These are phyloP conservation scores for Theretra japonica DNA, from an alignment of 2,888 invertebrate species.

Conservation along the genomic window DNA sequence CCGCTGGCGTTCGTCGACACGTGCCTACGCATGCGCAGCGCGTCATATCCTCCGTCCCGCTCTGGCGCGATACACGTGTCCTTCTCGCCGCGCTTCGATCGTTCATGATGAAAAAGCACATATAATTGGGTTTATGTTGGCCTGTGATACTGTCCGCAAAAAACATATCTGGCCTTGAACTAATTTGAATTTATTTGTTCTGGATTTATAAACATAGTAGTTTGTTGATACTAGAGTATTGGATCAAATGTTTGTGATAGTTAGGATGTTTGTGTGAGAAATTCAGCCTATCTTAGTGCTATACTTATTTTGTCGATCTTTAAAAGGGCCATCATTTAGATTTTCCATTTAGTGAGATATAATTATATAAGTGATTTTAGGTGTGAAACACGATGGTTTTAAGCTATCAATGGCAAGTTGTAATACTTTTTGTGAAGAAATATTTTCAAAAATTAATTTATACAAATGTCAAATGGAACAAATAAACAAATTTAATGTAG, in stretches of 20 bases:
- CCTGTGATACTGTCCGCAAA: conserved; percentile 62
- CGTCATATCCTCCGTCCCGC: conserved; percentile 46
- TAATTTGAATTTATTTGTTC: conserved; percentile 32
- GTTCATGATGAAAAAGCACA: conserved; percentile 80
- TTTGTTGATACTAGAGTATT: not conserved
- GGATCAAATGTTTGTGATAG: conserved; percentile 34
- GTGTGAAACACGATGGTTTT: not conserved
- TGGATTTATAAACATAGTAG: conserved; percentile 13
- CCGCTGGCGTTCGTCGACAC: conserved; percentile 60
- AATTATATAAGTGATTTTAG: not conserved
- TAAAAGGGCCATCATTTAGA: too few relatives aligned
- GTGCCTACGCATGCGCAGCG: conserved; percentile 76
- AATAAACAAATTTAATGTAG: too few relatives aligned
- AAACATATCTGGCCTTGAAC: conserved; percentile 64
- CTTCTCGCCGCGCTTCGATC: conserved; percentile 75
- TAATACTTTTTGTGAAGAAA: too few relatives aligned
- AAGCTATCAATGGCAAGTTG: too few relatives aligned
- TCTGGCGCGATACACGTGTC: conserved; percentile 58
- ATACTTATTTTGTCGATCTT: not conserved
- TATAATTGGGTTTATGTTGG: conserved; percentile 81
- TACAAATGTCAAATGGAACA: too few relatives aligned
- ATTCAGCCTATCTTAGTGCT: not conserved
- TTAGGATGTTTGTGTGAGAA: conserved; percentile 29
- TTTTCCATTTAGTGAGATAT: not conserved
- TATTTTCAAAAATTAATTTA: too few relatives aligned